Percentiles rank a stretch among this genome's conserved stretches.
Evolutionary conservation across 2,113 vertebrate species (phyloP).

Genomic region (Melanerpes formicivorus): DNA sequence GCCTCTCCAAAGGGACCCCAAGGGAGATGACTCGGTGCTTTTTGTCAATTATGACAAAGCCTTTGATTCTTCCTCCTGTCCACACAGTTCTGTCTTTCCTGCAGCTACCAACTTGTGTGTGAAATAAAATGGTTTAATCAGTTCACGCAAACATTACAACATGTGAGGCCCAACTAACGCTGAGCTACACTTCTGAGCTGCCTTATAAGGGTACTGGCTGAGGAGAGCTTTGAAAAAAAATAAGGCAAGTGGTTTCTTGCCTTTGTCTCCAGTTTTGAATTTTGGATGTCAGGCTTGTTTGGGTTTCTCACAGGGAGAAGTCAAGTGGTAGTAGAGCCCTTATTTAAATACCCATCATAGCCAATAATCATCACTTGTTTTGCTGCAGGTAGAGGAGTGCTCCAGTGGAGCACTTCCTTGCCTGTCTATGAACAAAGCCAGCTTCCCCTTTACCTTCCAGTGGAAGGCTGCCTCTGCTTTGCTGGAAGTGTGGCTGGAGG

Average conservation of each 20-base stretch:
- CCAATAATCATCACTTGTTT: rapidly evolving
- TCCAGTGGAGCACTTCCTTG: not conserved
- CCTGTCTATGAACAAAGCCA: not conserved
- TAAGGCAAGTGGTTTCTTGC: not conserved
- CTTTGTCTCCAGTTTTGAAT: not conserved
- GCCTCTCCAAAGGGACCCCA: not conserved
- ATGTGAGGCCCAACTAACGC: not conserved
- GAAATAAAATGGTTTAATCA: not conserved
- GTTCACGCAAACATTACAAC: not conserved
- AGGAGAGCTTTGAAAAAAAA: not conserved
- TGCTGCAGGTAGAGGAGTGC: not conserved
- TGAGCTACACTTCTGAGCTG: not conserved
- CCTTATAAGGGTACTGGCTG: not conserved
- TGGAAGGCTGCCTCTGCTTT: constrained; percentile 38
- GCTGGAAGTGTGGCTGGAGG: constrained; percentile 39
- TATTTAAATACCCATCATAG: not conserved
- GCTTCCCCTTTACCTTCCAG: not conserved
- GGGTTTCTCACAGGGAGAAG: not conserved
- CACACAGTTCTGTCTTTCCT: not conserved
- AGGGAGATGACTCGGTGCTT: not conserved
- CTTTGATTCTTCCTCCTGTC: not conserved
- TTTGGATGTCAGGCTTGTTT: not conserved
- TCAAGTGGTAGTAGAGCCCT: not conserved
- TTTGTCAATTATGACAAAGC: rapidly evolving
- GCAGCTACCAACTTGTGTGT: not conserved